These are phyloP conservation scores for Galagoides demidoff DNA, from an alignment of 2,797 vertebrate species.

Conservation along the genomic window DNA sequence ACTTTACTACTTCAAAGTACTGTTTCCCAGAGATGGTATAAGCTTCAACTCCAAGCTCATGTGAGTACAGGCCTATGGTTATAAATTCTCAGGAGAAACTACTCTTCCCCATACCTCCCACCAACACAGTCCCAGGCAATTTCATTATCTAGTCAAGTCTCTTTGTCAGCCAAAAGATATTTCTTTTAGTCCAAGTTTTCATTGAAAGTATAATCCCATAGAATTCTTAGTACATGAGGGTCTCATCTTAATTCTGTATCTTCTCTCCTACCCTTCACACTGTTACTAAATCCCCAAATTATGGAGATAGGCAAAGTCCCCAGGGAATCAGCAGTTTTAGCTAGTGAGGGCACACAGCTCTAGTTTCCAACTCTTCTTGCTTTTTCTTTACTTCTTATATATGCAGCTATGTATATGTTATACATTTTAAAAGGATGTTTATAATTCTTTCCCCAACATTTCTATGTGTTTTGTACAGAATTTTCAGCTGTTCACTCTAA, in stretches of 20 bases:
- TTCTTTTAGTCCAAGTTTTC: neutral
- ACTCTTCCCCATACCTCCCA: too few species aligned
- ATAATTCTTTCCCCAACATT: neutral
- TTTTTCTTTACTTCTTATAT: neutral
- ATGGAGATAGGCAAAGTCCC: neutral
- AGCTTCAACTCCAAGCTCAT: neutral
- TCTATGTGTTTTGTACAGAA: neutral
- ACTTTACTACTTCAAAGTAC: neutral
- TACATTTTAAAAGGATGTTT: neutral
- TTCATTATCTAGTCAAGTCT: neutral
- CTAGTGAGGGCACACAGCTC: neutral
- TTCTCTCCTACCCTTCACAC: neutral
- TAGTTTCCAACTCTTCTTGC: neutral
- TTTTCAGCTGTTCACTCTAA: neutral
- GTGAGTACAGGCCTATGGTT: neutral
- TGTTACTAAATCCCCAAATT: neutral
- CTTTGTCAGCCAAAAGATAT: neutral
- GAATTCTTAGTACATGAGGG: neutral
- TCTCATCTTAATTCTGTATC: neutral
- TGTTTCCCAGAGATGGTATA: conserved; percentile 25
- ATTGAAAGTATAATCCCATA: neutral
- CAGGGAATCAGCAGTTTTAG: neutral
- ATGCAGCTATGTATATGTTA: neutral
- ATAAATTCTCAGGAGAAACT: neutral
- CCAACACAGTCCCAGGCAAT: neutral